Evolutionary conservation across 2,888 invertebrate genomes (phyloP), one percentile per base, ranked within the genome.

Genomic region (Drosophila peninsularis): DNA sequence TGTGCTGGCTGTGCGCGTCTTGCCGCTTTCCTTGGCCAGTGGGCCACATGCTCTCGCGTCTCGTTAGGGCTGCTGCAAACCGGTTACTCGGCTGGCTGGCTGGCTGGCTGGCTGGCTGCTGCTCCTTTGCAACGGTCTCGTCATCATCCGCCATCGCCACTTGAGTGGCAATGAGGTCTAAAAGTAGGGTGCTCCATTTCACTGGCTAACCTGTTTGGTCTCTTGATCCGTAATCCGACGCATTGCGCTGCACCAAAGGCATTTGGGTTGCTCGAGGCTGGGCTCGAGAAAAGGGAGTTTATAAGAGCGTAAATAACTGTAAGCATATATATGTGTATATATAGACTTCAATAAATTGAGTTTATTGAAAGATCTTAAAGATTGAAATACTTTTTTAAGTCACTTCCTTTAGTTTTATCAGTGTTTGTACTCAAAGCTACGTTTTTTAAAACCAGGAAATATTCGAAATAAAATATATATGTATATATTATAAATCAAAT

Each of bases 111-210:
- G 36, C 37, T 37, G 30, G 34, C 34, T 34, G 32, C 49, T 58
- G 70, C 84, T 83, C 78, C 84, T 76, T 76, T 50, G 44, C 44
- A 65, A 41, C 64, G 45, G 44, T 36, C 62, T 61, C 75, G 52
- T 67, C 80, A 68, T 81, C 42, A 42, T 5, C 76, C 82, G 74
- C 66, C 45, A 47, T 71, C 66, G 50, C 67, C 79, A 64, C 77
- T 82, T 62, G 75, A 71, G 74, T 85, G 85, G 88, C 88, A 83
- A 79, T 87, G 85, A 88, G 80, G 86, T 68, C 55, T 19, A 73
- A 82, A 86, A 73, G 86, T 88, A 86, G 88, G 83, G 86, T 84
- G 86, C 84, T 84, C 83, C 83, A 84, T 88, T 82, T 84, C 83
- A 64, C 77, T 75, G 64, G 44, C 52, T 74, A 88, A 88, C 83